These are phyloP conservation scores for Drosophila mimetica DNA, from an alignment of 2,888 invertebrate genomes.

Conservation along the genomic window DNA sequence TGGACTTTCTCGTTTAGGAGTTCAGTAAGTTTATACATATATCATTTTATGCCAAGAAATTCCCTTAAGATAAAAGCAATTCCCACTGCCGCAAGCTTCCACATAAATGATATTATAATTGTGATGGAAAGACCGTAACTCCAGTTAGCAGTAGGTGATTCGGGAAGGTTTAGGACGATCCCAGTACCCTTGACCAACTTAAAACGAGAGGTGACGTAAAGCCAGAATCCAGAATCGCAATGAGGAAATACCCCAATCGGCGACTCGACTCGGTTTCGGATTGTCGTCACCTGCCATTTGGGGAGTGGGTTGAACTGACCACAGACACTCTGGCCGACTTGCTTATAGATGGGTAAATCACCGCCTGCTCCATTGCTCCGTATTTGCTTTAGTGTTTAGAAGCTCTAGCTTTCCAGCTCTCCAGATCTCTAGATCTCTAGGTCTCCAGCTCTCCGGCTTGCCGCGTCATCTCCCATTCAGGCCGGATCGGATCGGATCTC, in stretches of 20 bases:
- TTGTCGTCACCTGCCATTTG: neutral
- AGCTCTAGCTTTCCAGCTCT: neutral
- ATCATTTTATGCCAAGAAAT: no score
- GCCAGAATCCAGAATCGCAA: neutral
- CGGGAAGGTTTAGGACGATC: no score
- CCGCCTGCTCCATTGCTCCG: slow-evolving; percentile 3
- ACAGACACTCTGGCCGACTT: slow-evolving; percentile 28
- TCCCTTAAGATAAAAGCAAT: no score
- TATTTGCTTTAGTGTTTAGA: slow-evolving; percentile 25
- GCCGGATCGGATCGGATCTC: neutral
- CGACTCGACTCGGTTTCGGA: neutral
- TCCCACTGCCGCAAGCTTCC: no score
- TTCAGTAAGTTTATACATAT: no score
- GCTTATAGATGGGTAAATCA: slow-evolving; percentile 29
- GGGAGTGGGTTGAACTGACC: slow-evolving; percentile 37
- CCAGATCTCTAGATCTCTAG: neutral
- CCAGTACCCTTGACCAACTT: neutral
- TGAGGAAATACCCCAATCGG: slow-evolving; percentile 23
- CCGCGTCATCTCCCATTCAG: slow-evolving; percentile 35
- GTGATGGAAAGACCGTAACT: no score
- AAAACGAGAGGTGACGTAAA: slow-evolving; percentile 14
- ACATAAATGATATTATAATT: no score
- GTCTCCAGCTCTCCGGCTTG: neutral
- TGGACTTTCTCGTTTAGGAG: no score
- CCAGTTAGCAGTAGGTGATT: no score